Percentiles rank a stretch among this genome's conserved stretches.
phyloP scores from a whole-genome alignment of 1,140 invertebrate genomes.

The Trichoplusia ni region DNA sequence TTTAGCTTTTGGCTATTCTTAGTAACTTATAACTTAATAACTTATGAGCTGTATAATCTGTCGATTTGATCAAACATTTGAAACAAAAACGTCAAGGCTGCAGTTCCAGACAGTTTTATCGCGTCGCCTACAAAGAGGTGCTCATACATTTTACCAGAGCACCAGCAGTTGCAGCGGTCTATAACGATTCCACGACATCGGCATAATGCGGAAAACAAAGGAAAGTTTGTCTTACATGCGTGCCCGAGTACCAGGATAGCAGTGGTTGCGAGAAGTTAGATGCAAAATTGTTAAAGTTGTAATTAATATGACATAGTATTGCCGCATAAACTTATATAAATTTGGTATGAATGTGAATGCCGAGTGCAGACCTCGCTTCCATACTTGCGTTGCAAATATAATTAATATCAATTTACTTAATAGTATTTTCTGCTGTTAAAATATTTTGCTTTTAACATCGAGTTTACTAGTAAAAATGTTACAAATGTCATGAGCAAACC shows the following conservation, averaged over 20 bases:
- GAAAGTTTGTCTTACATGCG: neutral
- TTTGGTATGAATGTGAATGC: too few relatives aligned
- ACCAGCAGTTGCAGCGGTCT: too few relatives aligned
- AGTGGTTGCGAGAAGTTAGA: neutral
- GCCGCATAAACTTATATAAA: conserved; percentile 13
- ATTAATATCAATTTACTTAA: too few relatives aligned
- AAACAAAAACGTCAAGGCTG: conserved; percentile 9
- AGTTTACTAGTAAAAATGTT: too few relatives aligned
- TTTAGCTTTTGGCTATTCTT: too few relatives aligned
- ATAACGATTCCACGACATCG: too few relatives aligned
- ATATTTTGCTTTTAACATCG: too few relatives aligned
- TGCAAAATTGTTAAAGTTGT: neutral
- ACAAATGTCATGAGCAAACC: too few relatives aligned
- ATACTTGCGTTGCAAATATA: too few relatives aligned
- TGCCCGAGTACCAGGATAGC: neutral
- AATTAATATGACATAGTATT: conserved; percentile 2
- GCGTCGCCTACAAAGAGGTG: neutral
- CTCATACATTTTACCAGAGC: conserved; percentile 4
- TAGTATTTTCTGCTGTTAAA: too few relatives aligned
- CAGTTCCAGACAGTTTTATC: conserved; percentile 6
- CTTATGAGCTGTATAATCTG: neutral
- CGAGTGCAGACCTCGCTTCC: too few relatives aligned
- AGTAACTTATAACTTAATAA: too few relatives aligned
- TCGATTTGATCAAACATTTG: conserved; percentile 9
- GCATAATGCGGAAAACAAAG: neutral